Evolutionary conservation across 2,888 invertebrate species (phyloP), one percentile per base, ranked within the genome.

Genomic region (Bombylius major): DNA sequence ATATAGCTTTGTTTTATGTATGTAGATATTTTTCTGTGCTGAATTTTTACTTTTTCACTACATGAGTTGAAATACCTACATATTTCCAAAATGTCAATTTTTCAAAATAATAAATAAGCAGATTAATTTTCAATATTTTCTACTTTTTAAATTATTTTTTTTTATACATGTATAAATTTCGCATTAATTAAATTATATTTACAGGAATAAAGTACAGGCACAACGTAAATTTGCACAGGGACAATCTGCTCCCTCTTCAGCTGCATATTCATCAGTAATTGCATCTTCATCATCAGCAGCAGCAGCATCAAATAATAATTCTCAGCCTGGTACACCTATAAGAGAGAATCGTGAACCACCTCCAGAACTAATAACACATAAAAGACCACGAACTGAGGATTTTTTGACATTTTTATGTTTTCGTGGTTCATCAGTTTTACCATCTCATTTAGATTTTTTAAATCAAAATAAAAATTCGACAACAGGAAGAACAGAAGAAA

Each of bases 151-250:
- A 23, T 2, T 23, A 23, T 23, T 23, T 23, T 23, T 23, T 23
- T 23, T 23, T 23, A 23, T 23, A 23, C 3, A 3, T 23, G 23
- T 23, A 23, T 23, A 23, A 23, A 23, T 23, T 2, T 23, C 23
- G 3, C 3, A 23, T 23, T 23, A 23, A 23, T 23, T 23, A 23
- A 23, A 23, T 23, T 23, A 23, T 23, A 23, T 23, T 23, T 23
- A 23, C 73, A 87, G 87, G 70, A 82, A 84, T 49, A 87, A 87
- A 76, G 86, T 89, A 57, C 88, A 89, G 70, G 90, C 89, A 48
- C 90, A 91, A 73, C 77, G 91, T 59, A 91, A 91, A 75, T 91
- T 91, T 78, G 90, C 90, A 44, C 89, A 89, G 73, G 89, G 89
- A n/a, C 88, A 89, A 74, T 87, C 87, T 62, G 83, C 83, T 23